phyloP scores from a whole-genome alignment of 2,113 vertebrate genomes.

The Poeciliopsis retropinna region DNA sequence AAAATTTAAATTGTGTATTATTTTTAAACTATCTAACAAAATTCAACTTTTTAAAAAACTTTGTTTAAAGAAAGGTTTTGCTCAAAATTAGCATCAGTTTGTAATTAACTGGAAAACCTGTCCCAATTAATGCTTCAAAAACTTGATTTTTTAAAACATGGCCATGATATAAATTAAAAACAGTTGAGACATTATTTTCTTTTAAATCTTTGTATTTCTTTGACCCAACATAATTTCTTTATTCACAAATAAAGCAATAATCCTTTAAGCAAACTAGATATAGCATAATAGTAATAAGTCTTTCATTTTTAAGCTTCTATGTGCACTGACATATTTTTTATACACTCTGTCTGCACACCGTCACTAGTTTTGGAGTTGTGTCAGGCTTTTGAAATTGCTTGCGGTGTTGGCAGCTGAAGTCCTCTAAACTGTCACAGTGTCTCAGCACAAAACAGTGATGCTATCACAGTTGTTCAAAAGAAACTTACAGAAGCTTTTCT shows the following conservation, averaged over 20 bases:
- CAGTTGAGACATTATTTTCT: background rate
- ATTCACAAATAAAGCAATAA: background rate
- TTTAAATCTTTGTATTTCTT: background rate
- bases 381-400: slow-evolving; percentile 30
- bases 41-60: background rate
- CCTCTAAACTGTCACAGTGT: slow-evolving; percentile 19
- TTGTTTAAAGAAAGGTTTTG: background rate
- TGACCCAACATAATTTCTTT: background rate
- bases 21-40: background rate
- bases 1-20: background rate
- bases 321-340: slow-evolving; percentile 3
- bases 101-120: background rate
- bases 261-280: background rate
- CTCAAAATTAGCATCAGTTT: background rate
- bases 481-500: slow-evolving; percentile 22
- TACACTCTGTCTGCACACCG: slow-evolving; percentile 14
- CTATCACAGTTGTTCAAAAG: slow-evolving; percentile 22
- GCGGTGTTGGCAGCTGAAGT: slow-evolving; percentile 19
- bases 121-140: background rate
- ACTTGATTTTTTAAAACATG: background rate
- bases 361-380: slow-evolving; percentile 25
- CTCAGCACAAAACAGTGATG: slow-evolving; percentile 31
- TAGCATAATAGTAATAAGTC: background rate
- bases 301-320: background rate
- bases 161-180: background rate